Conservation (phyloP, 1,140 invertebrate genomes). For the Aphelenchoides fujianensis region DNA sequence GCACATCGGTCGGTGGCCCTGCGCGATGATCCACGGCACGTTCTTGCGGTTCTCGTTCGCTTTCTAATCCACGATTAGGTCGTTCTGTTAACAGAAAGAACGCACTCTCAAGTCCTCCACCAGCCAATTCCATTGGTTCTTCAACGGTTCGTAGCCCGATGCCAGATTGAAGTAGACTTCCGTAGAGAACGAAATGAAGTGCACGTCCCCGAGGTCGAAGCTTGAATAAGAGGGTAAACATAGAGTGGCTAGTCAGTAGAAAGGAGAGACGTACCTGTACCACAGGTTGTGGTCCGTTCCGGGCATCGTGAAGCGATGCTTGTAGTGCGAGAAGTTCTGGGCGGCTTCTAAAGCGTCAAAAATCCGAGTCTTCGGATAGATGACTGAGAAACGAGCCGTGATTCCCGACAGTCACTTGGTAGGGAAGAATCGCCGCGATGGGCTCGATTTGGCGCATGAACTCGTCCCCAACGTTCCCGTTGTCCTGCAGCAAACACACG, state of each 20-base stretch:
- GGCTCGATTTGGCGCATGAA: conserved; percentile 86
- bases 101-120: conserved; percentile 71
- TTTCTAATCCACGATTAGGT: conserved; percentile 38
- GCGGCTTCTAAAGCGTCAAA: conserved; percentile 29
- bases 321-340: conserved; percentile 44
- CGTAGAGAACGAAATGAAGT: conserved; percentile 85
- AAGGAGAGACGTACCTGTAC: no score
- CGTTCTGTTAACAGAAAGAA: not conserved
- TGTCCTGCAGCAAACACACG: conserved; percentile 23
- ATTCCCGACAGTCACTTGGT: conserved; percentile 61
- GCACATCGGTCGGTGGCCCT: conserved; percentile 92
- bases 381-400: not conserved
- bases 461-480: conserved; percentile 73
- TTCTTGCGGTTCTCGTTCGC: conserved; percentile 54
- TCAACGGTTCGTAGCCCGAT: conserved; percentile 75
- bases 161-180: conserved; percentile 84
- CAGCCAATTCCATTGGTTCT: conserved; percentile 85
- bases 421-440: conserved; percentile 80
- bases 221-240: conserved; percentile 30
- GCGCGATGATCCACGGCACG: conserved; percentile 85
- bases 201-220: conserved; percentile 80
- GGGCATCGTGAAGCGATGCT: conserved; percentile 49
- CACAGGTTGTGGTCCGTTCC: conserved; percentile 55
- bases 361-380: no score
- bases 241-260: not conserved